These are phyloP conservation scores for Ahaetulla prasina DNA, from an alignment of 2,113 vertebrate genomes.

Conservation along the genomic window DNA sequence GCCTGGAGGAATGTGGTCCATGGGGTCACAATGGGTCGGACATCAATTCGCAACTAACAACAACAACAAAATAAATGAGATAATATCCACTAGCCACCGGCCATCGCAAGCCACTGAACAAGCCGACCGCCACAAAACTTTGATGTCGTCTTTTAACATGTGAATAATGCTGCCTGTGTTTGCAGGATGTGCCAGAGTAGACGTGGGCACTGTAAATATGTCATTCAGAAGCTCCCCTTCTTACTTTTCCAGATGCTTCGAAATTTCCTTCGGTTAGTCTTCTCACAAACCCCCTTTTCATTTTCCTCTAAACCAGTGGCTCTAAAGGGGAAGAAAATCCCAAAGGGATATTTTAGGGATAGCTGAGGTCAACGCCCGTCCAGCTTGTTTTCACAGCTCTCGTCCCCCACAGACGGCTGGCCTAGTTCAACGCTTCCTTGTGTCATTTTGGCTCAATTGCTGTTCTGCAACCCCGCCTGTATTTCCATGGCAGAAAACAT, in stretches of 20 bases:
- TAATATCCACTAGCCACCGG: background rate
- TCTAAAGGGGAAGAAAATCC: background rate
- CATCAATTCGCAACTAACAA: no score
- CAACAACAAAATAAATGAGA: background rate
- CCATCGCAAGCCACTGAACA: background rate
- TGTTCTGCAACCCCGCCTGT: slow-evolving; percentile 27
- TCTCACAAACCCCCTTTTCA: background rate
- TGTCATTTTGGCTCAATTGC: slow-evolving; percentile 24
- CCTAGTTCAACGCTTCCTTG: slow-evolving; percentile 1
- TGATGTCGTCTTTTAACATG: background rate
- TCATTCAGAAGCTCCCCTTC: background rate
- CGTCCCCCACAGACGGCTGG: slow-evolving; percentile 5
- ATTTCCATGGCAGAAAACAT: slow-evolving; percentile 44
- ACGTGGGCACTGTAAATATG: background rate
- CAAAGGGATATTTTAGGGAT: background rate
- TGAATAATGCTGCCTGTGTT: background rate
- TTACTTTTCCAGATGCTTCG: background rate
- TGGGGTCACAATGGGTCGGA: no score
- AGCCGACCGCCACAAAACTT: background rate
- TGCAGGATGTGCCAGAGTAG: background rate
- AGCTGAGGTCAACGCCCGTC: background rate
- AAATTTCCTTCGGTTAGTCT: background rate
- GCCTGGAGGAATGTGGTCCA: no score
- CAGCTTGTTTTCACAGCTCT: background rate
- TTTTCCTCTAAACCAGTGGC: background rate